These are phyloP conservation scores for Corythaeola cristata DNA, from an alignment of 2,113 vertebrate genomes.

Conservation along the genomic window DNA sequence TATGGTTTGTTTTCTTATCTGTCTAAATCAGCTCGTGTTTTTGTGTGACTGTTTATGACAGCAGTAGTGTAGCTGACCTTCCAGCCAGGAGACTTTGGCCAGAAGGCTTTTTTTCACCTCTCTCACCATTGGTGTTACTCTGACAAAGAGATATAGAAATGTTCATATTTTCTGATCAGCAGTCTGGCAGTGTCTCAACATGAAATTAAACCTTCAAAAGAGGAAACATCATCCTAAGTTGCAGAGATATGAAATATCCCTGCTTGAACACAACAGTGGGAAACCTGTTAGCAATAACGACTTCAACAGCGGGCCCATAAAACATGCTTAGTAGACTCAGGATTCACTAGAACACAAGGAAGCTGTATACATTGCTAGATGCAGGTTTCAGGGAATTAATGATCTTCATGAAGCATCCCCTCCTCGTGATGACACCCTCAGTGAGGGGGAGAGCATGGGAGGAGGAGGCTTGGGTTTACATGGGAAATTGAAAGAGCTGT, in stretches of 20 bases:
- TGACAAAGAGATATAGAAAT: not conserved
- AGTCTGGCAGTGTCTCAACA: not conserved
- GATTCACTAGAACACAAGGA: not conserved
- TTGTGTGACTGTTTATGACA: not conserved
- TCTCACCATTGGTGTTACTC: not conserved
- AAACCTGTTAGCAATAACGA: not conserved
- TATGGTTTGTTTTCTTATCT: not conserved
- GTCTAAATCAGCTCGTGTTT: not conserved
- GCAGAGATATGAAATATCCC: not conserved
- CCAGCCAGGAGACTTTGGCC: not conserved
- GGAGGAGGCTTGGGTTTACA: not conserved
- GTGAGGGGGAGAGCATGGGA: accelerated
- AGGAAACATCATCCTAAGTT: not conserved
- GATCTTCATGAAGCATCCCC: not conserved
- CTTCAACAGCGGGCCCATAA: not conserved
- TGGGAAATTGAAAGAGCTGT: not conserved
- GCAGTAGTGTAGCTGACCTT: not conserved
- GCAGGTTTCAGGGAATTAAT: not conserved
- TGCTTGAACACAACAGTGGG: not conserved
- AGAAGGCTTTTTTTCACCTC: not conserved
- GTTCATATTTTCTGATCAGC: not conserved
- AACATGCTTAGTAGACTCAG: not conserved
- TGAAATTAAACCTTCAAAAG: not conserved
- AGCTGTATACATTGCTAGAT: not conserved
- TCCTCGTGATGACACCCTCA: not conserved